Evolutionary conservation across 2,113 vertebrate genomes (phyloP).

Genomic region (Tychaedon coryphoeus): DNA sequence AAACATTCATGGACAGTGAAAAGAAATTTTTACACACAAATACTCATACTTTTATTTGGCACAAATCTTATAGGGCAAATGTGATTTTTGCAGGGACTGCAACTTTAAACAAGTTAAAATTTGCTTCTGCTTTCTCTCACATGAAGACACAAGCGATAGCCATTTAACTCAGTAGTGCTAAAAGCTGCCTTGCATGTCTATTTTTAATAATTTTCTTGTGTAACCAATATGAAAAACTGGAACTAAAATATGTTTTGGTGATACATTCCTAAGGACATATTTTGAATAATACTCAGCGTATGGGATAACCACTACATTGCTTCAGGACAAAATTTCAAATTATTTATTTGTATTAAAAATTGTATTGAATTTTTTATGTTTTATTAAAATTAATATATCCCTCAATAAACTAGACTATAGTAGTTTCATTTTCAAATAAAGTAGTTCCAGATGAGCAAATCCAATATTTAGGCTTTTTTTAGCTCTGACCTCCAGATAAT

Average conservation of each 20-base stretch:
- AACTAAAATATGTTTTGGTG: neutral
- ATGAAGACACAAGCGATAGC: neutral
- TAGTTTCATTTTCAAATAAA: neutral
- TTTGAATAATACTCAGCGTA: neutral
- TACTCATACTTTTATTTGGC: neutral
- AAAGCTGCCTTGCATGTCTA: neutral
- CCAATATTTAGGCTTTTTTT: neutral
- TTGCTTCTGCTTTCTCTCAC: neutral
- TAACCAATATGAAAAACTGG: neutral
- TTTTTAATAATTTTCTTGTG: neutral
- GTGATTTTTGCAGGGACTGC: neutral
- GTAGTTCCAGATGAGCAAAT: neutral
- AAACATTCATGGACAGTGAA: neutral
- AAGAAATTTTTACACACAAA: neutral
- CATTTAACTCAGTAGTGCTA: neutral
- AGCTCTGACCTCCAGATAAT: neutral
- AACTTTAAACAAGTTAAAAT: neutral
- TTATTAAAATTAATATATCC: constrained; percentile 4
- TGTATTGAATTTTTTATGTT: neutral
- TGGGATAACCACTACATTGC: neutral
- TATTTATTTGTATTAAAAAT: constrained; percentile 6
- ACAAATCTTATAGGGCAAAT: neutral
- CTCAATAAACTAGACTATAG: neutral
- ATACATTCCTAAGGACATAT: neutral
- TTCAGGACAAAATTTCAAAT: constrained; percentile 37